Evolutionary conservation across 2,888 invertebrate species (phyloP), one percentile per base, ranked within the genome.

Genomic region (Aporophyla lueneburgensis): DNA sequence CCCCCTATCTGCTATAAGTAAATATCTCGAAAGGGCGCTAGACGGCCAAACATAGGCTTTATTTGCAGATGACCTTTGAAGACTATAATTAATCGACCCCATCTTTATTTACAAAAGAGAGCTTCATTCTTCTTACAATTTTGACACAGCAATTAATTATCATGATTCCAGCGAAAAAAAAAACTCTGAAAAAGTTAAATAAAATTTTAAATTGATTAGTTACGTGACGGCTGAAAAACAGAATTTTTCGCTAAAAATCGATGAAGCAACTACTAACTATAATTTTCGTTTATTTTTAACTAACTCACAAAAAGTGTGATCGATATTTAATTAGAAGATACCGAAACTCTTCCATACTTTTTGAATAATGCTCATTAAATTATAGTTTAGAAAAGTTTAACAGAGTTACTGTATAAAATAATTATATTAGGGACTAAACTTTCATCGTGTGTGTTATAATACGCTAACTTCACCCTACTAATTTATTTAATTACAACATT

Each of bases 351-450:
- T 7, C 12, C 6, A 33, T n/a, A n/a, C 7, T 24, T 71, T 54
- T 46, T 46, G 7, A 61, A 19, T 53, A 12, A 14, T 24, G 6
- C 24, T 49, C 19, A 46, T 53, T 14, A 61, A 80, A n/a, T 66
- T 73, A 19, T 21, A 14, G 72, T 68, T 58, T 21, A 46, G 16
- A 43, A 71, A 67, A 54, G 43, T 65, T 54, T 3, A 21, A 19
- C 5, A 49, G 5, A 24, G 33, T 58, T 16, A 12, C 9, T 9
- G 1, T 24, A 14, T 68, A 51, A 33, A 56, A 24, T 77, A 53
- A 69, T 49, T 33, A 66, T 46, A 40, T 21, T 33, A 6, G 51
- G 54, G 68, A 66, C 40, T 19, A 40, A 81, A 78, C 51, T 78
- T 81, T 59, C 51, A 27, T 40, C 66, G 27, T 65, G 12, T 72